Conservation (phyloP, 2,113 vertebrate species). For the Sigmodon hispidus region DNA sequence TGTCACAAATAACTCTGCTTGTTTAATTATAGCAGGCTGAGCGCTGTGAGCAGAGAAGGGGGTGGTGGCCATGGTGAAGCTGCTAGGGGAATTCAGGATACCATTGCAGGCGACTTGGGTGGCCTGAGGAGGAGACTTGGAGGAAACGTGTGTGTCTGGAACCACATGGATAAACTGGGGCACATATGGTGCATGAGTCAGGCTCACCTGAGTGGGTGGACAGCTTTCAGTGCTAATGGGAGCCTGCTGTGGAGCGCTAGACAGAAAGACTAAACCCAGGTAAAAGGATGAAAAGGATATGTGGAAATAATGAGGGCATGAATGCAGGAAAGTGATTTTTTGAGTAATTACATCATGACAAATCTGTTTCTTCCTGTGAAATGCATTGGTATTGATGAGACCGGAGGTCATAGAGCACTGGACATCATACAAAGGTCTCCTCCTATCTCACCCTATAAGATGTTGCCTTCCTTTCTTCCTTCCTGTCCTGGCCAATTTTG, state of each 20-base stretch:
- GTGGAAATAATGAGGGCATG: conserved; percentile 9
- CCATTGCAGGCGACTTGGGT: background rate
- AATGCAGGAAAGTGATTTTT: background rate
- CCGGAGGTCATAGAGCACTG: background rate
- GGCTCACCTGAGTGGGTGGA: conserved; percentile 46
- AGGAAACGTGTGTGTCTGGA: background rate
- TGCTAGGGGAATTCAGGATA: conserved; percentile 57
- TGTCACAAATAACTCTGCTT: conserved; percentile 82
- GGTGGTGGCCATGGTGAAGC: background rate
- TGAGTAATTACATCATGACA: background rate
- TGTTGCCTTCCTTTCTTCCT: background rate
- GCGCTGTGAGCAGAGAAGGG: background rate
- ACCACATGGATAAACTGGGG: conserved; percentile 57
- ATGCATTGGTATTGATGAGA: background rate
- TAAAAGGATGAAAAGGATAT: background rate
- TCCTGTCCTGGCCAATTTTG: background rate
- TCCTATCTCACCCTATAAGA: background rate
- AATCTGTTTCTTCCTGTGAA: conserved; percentile 2
- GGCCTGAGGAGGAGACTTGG: background rate
- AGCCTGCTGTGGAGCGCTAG: conserved; percentile 35
- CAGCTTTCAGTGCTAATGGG: background rate
- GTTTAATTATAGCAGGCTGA: conserved; percentile 80
- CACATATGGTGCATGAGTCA: conserved; percentile 66
- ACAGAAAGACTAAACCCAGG: conserved; percentile 65
- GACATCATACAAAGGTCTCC: background rate